Evolutionary conservation across 2,797 vertebrate genomes (phyloP).

Genomic region (Delichon dasypus): DNA sequence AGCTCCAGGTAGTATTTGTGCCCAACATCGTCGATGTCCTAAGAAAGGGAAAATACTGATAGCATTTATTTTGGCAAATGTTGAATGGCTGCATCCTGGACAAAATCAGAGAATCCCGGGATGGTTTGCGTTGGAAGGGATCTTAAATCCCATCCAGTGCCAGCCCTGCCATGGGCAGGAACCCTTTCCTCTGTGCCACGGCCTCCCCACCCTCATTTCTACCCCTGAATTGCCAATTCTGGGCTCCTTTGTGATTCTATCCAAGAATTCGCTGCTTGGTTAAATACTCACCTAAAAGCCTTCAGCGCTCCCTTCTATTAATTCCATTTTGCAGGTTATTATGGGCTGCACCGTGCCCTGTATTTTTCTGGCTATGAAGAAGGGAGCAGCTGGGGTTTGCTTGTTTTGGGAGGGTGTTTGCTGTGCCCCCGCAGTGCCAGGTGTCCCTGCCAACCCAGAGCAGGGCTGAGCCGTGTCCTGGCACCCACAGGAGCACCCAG

Average conservation of each 20-base stretch:
- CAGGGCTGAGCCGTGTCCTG: background rate
- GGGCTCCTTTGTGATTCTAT: background rate
- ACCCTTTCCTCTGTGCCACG: background rate
- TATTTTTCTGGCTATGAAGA: rapidly evolving
- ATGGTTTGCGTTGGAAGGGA: background rate
- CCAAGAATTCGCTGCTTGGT: background rate
- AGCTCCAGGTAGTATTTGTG: conserved; percentile 86
- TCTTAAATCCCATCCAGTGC: background rate
- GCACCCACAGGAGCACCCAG: background rate
- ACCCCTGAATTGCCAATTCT: rapidly evolving
- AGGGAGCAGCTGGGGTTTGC: background rate
- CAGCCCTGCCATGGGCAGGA: background rate
- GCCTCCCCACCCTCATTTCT: background rate
- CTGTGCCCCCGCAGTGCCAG: background rate
- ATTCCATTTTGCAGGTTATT: rapidly evolving
- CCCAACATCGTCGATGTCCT: conserved; percentile 81
- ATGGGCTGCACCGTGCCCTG: rapidly evolving
- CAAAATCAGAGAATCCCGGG: background rate
- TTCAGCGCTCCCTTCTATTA: rapidly evolving
- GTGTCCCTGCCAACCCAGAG: background rate
- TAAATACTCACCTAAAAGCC: background rate
- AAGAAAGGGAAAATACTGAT: conserved; percentile 6
- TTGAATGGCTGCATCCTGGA: background rate
- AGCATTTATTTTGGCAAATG: background rate
- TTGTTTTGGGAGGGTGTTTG: background rate